Evolutionary conservation across 1,140 invertebrate species (phyloP), one percentile per base, ranked within the genome.

Genomic region (Bombus breviceps): DNA sequence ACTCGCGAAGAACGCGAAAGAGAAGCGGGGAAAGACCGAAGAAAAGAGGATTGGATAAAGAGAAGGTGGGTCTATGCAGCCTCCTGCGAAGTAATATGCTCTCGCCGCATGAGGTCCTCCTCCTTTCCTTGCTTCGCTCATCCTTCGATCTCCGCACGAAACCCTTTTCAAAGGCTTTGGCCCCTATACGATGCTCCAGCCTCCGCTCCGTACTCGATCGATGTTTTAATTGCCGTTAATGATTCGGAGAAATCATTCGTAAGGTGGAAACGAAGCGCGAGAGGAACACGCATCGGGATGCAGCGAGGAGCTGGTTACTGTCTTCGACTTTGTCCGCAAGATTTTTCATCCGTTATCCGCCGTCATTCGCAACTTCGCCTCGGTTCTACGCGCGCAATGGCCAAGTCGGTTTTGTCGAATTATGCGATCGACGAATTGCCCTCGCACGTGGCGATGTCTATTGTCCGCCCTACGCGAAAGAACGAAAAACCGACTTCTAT

Each of bases 71-170:
- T 88, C 87, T 90, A 90, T 90, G 88, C 86, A 92, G 89, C 91
- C 91, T 92, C 90, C 91, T 92, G 91, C 89, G 83, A 93, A 93
- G 92, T 92, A 93, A 93, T 93, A 93, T 93, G 91, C 92, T 93
- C 92, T 92, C 92, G 84, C 92, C 89, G 88, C 92, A 93, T 93
- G 92, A 92, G 91, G 92, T 93, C 92, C 74, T 91, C 83, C 83
- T 81, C 62, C 87, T 78, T 82, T 87, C 76, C 66, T 43, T 66
- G 69, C 39, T 87, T 88, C 83, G 71, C 83, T 88, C 90, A 87
- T 71, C 83, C 86, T 79, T 43, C 59, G 69, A 43, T 78, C 69
- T 83, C 66, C 71, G 43, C 59, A 41, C 66, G 81, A 41, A 88
- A 91, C 86, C 86, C 87, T 89, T 91, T 87, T 84, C 81, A 83